Evolutionary conservation across 2,113 vertebrate species (phyloP), one percentile per base, ranked within the genome.

Genomic region (Chitala chitala): DNA sequence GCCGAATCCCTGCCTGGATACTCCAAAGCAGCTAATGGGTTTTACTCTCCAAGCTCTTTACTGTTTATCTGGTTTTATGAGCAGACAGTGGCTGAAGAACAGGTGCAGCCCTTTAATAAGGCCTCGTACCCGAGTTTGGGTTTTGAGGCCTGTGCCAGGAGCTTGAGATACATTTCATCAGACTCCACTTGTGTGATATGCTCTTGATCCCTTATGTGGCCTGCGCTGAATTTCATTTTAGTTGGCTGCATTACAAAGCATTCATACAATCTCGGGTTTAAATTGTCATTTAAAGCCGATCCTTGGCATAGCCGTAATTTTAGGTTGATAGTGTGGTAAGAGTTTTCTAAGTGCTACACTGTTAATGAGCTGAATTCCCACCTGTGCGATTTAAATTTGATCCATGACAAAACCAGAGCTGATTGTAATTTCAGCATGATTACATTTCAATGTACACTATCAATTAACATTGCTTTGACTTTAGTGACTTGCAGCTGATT

Each of bases 31-130:
- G 51, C 38, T 74, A 44, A 74, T 74, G 72, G 73, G 24, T 74
- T 65, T 55, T 31, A 29, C 51, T 44, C 33, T 29, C 24, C 7
- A 2, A 22, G 22, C 17, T 40, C 50, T 74, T 55, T 74, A 40
- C 54, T 56, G 24, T 74, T 38, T 73, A 73, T 73, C 71, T 73
- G 56, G 50, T 44, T 48, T 74, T 24, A 74, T 54, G 50, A 61
- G 33, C 73, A 74, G 73, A 54, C 59, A 31, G 36, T 54, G 1
- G 33, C 48, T 12, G 2, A 12, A 53, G n/a, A 42, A 74, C 63
- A 44, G 26, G 33, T 74, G 63, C 33, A 46, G 9, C 17, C 51
- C 42, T 17, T 40, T 42, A 2, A 20, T 53, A 17, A 42, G 17
- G 51, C 59, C 4, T 36, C 48, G 22, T 31, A 24, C n/a, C 22